Percentiles rank a stretch among this genome's conserved stretches.
phyloP scores from a whole-genome alignment of 2,888 invertebrate species.

The Eupithecia abbreviata region DNA sequence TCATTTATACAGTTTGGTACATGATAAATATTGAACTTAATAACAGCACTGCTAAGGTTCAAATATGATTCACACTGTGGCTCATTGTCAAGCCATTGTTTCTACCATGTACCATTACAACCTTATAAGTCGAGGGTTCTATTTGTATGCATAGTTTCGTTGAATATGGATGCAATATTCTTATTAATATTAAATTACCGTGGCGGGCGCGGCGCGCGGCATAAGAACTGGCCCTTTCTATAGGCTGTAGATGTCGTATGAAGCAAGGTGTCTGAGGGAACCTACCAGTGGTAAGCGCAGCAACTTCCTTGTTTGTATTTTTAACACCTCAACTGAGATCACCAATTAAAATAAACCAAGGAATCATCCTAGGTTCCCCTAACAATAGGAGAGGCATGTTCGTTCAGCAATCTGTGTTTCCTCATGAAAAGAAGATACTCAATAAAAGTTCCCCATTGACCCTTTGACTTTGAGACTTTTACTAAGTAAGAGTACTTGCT shows the following conservation, averaged over 20 bases:
- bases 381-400: too few relatives aligned
- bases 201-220: too few relatives aligned
- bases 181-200: neutral
- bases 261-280: neutral
- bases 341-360: too few relatives aligned
- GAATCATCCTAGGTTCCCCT: too few relatives aligned
- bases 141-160: conserved; percentile 28
- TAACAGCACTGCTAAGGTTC: neutral
- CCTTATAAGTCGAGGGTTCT: conserved; percentile 19
- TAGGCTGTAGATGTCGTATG: neutral
- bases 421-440: too few relatives aligned
- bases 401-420: too few relatives aligned
- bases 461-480: too few relatives aligned
- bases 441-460: too few relatives aligned
- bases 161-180: conserved; percentile 9
- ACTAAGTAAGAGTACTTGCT: too few relatives aligned
- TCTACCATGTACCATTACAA: neutral
- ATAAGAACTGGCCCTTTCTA: neutral
- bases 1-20: neutral
- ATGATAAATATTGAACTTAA: neutral
- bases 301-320: too few relatives aligned
- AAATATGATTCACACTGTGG: conserved; percentile 25
- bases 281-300: too few relatives aligned
- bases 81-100: conserved; percentile 15
- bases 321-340: too few relatives aligned